A percentile compares a stretch with the other conserved stretches of the same genome.
Evolutionary conservation across 2,888 invertebrate species (phyloP).

Genomic region (Diogma glabrata): DNA sequence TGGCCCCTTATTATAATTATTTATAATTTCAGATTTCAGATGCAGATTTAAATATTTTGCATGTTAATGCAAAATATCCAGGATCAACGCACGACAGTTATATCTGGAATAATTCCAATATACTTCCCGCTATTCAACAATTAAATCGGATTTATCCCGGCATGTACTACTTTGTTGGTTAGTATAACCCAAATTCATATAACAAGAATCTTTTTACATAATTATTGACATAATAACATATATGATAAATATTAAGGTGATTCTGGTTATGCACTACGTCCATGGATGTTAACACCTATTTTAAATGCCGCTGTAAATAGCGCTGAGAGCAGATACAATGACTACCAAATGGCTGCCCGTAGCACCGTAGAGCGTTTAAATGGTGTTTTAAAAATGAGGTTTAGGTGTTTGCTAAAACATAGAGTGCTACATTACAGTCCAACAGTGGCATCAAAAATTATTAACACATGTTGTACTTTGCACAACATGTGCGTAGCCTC

Average conservation of each 20-base stretch:
- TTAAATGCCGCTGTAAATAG: background rate
- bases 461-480: background rate
- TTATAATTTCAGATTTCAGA: background rate
- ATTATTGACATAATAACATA: no score
- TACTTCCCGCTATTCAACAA: background rate
- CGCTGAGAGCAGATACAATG: background rate
- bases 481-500: background rate
- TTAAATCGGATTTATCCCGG: background rate
- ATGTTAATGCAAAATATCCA: background rate
- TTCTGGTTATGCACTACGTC: background rate
- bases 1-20: no score
- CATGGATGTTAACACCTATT: background rate
- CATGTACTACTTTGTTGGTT: background rate
- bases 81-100: background rate
- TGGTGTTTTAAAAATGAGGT: no score
- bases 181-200: background rate
- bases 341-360: background rate
- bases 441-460: background rate
- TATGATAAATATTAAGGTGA: slow-evolving; percentile 1
- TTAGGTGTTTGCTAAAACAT: no score
- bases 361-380: no score
- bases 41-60: background rate
- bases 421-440: background rate
- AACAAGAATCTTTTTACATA: no score
- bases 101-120: background rate